A percentile compares a stretch with the other conserved stretches of the same genome.
phyloP scores from a whole-genome alignment of 2,113 vertebrate species.

The Gobio gobio region DNA sequence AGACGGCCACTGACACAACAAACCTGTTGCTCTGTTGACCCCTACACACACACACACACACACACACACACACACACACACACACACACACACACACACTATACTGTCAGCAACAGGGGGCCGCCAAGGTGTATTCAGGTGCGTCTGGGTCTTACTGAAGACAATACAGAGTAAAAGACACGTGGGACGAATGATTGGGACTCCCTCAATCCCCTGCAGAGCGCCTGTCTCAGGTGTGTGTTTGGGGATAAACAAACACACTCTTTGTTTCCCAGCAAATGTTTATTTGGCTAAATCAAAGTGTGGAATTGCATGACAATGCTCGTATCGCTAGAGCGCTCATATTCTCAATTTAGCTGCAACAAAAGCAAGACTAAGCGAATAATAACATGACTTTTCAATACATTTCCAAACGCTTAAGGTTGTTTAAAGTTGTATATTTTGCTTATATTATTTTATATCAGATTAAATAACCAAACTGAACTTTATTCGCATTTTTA shows the following conservation, averaged over 20 bases:
- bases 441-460: no score
- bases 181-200: slow-evolving; percentile 10
- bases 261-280: slow-evolving; percentile 55
- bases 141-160: slow-evolving; percentile 22
- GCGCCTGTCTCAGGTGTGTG: slow-evolving; percentile 65
- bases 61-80: slow-evolving; percentile 28
- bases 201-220: slow-evolving; percentile 42
- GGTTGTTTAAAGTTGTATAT: no score
- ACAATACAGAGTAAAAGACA: slow-evolving; percentile 46
- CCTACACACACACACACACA: slow-evolving; percentile 23
- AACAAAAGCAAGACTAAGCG: not conserved
- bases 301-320: slow-evolving; percentile 55
- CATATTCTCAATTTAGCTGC: slow-evolving; percentile 27
- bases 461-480: no score
- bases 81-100: slow-evolving; percentile 13
- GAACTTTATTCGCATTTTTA: no score
- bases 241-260: slow-evolving; percentile 64
- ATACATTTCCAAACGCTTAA: no score
- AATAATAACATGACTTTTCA: no score
- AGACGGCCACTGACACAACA: not conserved
- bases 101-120: slow-evolving; percentile 34
- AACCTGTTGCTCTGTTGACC: slow-evolving; percentile 16
- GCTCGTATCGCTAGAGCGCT: slow-evolving; percentile 30
- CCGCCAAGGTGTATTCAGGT: slow-evolving; percentile 23
- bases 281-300: slow-evolving; percentile 64